Evolutionary conservation across 1,140 invertebrate genomes (phyloP).

Genomic region (Nephila pilipes): DNA sequence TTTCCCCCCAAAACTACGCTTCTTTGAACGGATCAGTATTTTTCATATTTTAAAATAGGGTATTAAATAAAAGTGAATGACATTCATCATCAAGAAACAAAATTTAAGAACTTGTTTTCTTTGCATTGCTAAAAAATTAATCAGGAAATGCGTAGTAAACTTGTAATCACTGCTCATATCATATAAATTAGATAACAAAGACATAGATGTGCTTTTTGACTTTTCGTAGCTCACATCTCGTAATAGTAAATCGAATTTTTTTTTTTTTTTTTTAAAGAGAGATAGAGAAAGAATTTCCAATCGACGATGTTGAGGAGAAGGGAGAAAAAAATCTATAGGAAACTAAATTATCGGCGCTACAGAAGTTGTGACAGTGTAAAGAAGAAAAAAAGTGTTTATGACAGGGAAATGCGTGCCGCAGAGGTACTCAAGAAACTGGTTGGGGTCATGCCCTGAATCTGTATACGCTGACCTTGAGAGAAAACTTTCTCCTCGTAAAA

Average conservation of each 20-base stretch:
- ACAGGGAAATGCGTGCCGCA: conserved; percentile 38
- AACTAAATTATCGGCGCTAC: conserved; percentile 5
- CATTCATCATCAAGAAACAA: too few species aligned
- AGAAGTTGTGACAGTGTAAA: conserved; percentile 45
- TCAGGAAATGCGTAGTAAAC: too few species aligned
- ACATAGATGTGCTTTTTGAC: too few species aligned
- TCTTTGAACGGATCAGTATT: too few species aligned
- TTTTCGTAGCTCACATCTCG: background rate
- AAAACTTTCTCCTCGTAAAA: conserved; percentile 51
- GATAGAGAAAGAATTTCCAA: background rate
- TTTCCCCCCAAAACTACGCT: too few species aligned
- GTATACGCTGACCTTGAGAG: conserved; percentile 52
- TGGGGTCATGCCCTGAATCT: conserved; percentile 58
- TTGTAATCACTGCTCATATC: too few species aligned
- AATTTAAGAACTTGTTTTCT: too few species aligned
- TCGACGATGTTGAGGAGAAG: background rate
- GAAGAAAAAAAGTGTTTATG: conserved; percentile 48
- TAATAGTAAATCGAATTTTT: background rate
- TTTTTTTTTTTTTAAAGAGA: background rate
- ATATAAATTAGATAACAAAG: too few species aligned
- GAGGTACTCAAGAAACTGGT: conserved; percentile 41
- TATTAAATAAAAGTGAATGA: too few species aligned
- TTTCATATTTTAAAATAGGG: too few species aligned
- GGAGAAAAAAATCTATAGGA: background rate
- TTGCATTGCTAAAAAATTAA: too few species aligned